phyloP scores from a whole-genome alignment of 2,888 invertebrate genomes.

The Sesia apiformis region DNA sequence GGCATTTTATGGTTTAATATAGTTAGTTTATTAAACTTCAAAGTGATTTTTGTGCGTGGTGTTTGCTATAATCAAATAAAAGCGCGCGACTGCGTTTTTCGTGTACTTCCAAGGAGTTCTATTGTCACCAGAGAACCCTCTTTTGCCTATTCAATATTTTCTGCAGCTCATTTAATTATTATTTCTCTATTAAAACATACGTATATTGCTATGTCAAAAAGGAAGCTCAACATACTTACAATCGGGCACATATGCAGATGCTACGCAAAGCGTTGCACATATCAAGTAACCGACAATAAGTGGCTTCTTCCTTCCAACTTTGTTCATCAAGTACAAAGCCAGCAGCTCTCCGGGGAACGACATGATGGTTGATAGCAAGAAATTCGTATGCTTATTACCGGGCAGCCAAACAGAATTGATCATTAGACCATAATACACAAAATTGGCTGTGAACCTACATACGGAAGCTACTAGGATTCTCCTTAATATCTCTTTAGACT shows the following conservation, averaged over 20 bases:
- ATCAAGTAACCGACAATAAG: conserved; percentile 35
- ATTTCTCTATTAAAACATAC: no score
- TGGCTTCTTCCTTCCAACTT: conserved; percentile 43
- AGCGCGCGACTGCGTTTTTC: no score
- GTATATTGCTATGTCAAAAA: no score
- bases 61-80: no score
- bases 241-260: conserved; percentile 34
- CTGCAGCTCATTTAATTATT: no score
- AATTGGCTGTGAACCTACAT: conserved; percentile 41
- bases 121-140: no score
- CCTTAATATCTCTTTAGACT: conserved; percentile 38
- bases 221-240: conserved; percentile 23
- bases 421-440: conserved; percentile 54
- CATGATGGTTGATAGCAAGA: conserved; percentile 45
- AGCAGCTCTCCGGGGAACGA: conserved; percentile 55
- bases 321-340: conserved; percentile 48
- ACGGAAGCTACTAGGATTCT: conserved; percentile 30
- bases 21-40: no score
- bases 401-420: conserved; percentile 52
- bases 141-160: no score
- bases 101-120: no score
- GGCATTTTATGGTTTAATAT: no score
- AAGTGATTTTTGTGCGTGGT: no score
- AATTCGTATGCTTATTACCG: conserved; percentile 53
- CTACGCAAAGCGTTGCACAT: conserved; percentile 36